Conservation (phyloP, 2,113 vertebrate genomes). For the Fregetta grallaria region DNA sequence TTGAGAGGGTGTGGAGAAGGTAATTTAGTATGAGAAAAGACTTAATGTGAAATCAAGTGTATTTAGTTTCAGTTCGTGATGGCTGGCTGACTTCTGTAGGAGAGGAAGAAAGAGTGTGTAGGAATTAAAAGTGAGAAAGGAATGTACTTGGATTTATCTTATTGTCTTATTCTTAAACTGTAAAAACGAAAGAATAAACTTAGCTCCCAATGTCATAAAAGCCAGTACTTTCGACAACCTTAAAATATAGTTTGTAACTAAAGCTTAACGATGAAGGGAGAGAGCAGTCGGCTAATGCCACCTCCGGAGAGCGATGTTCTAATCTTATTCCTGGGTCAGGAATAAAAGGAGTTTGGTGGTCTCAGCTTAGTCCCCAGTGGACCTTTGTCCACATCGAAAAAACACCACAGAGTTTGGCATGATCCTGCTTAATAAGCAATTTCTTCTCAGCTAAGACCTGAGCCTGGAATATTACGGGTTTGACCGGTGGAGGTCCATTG, state of each 20-base stretch:
- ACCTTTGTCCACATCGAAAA: background rate
- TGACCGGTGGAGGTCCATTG: background rate
- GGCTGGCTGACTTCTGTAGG: background rate
- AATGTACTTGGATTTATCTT: background rate
- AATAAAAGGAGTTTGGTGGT: background rate
- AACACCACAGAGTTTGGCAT: background rate
- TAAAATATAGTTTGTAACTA: background rate
- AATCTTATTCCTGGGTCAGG: background rate
- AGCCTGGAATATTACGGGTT: background rate
- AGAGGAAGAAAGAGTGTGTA: background rate
- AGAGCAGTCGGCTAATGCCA: rapidly evolving
- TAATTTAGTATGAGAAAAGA: background rate
- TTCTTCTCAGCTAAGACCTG: background rate
- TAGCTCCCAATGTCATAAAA: background rate
- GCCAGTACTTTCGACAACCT: background rate
- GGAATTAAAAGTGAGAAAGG: background rate
- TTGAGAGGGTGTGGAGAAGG: background rate
- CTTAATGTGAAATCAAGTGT: background rate
- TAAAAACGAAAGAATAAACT: background rate
- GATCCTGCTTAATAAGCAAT: background rate
- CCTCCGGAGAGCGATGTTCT: rapidly evolving
- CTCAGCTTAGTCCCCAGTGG: background rate
- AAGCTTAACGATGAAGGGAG: background rate
- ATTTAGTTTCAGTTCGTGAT: background rate
- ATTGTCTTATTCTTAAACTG: background rate